Evolutionary conservation across 2,797 vertebrate species (phyloP).

Genomic region (Syncerus caffer): DNA sequence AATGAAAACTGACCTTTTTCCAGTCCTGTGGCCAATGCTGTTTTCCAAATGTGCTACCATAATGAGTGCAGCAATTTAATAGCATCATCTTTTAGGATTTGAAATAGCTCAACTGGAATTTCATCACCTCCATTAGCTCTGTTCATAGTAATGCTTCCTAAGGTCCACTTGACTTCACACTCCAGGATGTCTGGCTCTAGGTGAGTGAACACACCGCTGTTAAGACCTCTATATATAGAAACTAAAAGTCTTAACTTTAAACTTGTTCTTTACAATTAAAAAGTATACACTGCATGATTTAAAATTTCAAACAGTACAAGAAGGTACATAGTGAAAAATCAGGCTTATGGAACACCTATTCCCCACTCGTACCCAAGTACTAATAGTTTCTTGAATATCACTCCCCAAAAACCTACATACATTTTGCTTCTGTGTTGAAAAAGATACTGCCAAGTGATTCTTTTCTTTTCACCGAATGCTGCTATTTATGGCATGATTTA

Average conservation of each 20-base stretch:
- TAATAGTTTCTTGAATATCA: background rate
- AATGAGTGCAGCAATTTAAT: background rate
- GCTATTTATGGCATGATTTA: background rate
- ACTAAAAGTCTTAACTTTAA: background rate
- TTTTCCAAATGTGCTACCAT: background rate
- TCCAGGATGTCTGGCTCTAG: background rate
- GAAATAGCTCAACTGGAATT: background rate
- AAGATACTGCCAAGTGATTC: background rate
- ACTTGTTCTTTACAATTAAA: background rate
- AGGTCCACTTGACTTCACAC: background rate
- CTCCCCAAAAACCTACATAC: background rate
- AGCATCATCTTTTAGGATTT: background rate
- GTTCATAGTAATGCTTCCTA: background rate
- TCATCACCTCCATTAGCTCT: background rate
- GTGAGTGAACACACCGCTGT: background rate
- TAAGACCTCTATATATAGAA: background rate
- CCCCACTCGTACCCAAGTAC: background rate
- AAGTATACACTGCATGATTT: background rate
- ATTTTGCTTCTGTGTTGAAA: background rate
- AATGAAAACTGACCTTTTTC: background rate
- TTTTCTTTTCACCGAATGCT: background rate
- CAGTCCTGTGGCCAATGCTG: background rate
- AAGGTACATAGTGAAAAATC: background rate
- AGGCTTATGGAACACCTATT: background rate
- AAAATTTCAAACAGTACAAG: background rate